A percentile compares a stretch with the other conserved stretches of the same genome.
These are phyloP conservation scores for Limosa lapponica DNA, from an alignment of 2,797 vertebrate genomes.

Conservation along the genomic window DNA sequence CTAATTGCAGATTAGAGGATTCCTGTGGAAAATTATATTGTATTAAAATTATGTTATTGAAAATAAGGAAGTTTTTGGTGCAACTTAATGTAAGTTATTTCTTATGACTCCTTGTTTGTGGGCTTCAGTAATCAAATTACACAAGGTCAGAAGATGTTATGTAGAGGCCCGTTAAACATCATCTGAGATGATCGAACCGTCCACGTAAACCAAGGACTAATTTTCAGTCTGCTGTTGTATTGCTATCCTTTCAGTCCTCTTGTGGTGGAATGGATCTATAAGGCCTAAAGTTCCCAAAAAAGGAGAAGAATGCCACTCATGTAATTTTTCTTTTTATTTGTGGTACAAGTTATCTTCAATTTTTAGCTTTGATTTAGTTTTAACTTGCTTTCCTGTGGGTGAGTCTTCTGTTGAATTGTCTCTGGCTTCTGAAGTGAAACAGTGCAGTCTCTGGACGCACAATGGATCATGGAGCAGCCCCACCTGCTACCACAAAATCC, in stretches of 20 bases:
- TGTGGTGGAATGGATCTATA: background rate
- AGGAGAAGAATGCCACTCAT: background rate
- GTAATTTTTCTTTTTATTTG: background rate
- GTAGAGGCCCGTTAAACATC: background rate
- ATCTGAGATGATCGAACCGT: background rate
- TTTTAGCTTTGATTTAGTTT: background rate
- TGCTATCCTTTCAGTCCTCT: background rate
- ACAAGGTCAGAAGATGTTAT: background rate
- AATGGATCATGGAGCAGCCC: background rate
- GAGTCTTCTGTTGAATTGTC: background rate
- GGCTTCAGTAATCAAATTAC: background rate
- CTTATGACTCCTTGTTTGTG: background rate
- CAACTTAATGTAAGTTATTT: background rate
- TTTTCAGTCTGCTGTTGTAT: background rate
- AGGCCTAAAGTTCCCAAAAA: background rate
- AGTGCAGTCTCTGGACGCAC: background rate
- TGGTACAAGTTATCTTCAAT: background rate
- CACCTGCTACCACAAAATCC: background rate
- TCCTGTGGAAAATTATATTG: background rate
- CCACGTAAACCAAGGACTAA: background rate
- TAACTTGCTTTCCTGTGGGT: background rate
- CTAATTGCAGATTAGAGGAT: background rate
- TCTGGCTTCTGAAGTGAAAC: background rate
- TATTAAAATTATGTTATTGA: background rate
- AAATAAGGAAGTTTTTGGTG: background rate